Conservation (phyloP, 30 jellyfish, hydroid and myxozoan species). For the Cassiopea xamachana region DNA sequence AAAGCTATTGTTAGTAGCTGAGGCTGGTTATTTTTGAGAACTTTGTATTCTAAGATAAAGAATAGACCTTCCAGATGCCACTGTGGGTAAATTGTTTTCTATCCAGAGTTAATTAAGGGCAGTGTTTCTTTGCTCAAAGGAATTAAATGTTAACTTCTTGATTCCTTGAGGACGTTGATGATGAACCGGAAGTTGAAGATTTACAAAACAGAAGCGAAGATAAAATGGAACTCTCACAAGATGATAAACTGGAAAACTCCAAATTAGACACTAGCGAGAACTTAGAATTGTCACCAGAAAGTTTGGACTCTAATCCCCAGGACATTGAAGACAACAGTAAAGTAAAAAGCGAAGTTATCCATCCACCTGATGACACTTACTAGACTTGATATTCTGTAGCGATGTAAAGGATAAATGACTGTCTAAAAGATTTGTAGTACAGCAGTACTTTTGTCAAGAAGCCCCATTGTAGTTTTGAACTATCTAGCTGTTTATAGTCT, state of each 20-base stretch:
- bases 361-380: constrained; percentile 42
- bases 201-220: constrained; percentile 49
- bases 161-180: constrained; percentile 49
- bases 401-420: background rate
- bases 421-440: background rate
- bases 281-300: constrained; percentile 43
- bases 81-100: too few species aligned
- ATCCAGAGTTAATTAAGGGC: too few species aligned
- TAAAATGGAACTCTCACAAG: constrained; percentile 53
- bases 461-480: constrained; percentile 3
- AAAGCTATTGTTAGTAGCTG: too few species aligned
- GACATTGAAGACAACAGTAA: constrained; percentile 38
- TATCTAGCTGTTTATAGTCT: background rate
- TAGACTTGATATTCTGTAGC: background rate
- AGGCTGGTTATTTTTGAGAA: too few species aligned
- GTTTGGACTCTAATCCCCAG: constrained; percentile 57
- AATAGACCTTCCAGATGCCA: too few species aligned
- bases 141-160: background rate
- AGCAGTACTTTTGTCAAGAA: background rate
- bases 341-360: constrained; percentile 28
- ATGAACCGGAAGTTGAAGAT: constrained; percentile 65
- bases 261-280: constrained; percentile 27
- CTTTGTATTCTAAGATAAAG: too few species aligned
- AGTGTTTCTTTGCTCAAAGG: background rate
- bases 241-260: constrained; percentile 21